Percentiles rank a stretch among this genome's conserved stretches.
Conservation (phyloP, 2,797 vertebrate species). For the Trichosurus vulpecula region DNA sequence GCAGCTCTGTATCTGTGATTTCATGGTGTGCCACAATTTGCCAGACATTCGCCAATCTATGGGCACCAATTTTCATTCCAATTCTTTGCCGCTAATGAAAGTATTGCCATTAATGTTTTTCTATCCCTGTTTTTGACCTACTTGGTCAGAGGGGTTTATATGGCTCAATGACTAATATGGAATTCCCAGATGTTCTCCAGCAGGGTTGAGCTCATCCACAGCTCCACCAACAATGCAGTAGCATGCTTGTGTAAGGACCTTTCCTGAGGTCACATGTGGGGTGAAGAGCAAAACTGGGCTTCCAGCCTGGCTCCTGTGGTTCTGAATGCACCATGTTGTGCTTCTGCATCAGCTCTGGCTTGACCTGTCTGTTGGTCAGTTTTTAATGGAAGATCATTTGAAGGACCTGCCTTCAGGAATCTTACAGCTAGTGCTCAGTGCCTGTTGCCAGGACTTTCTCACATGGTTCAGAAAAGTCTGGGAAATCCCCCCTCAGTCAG, state of each 20-base stretch:
- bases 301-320: background rate
- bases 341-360: background rate
- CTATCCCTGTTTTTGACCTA: background rate
- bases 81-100: background rate
- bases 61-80: background rate
- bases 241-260: background rate
- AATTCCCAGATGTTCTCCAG: background rate
- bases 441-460: background rate
- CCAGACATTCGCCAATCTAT: background rate
- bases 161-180: background rate
- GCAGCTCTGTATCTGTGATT: background rate
- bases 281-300: background rate
- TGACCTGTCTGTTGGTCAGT: background rate
- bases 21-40: background rate
- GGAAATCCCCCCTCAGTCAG: background rate
- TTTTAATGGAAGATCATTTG: background rate
- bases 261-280: background rate
- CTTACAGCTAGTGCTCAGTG: background rate
- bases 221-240: background rate
- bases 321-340: background rate
- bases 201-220: background rate
- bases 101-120: background rate
- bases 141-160: background rate
- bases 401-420: background rate
- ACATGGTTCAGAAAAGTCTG: background rate